These are phyloP conservation scores for Heliconius eleuchia DNA, from an alignment of 1,140 invertebrate species.

Conservation along the genomic window DNA sequence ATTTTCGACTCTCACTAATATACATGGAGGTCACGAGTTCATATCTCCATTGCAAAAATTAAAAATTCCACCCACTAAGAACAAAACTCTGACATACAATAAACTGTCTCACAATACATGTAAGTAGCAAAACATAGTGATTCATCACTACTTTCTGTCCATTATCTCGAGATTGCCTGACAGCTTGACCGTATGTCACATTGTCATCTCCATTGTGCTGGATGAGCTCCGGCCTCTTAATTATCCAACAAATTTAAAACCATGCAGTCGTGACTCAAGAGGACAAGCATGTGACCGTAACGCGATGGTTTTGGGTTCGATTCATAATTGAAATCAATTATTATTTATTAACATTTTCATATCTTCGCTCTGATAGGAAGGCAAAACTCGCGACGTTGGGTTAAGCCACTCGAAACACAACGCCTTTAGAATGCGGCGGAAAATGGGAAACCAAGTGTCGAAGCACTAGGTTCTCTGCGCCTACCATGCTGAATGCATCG, in stretches of 20 bases:
- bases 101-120: not conserved
- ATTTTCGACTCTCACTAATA: not conserved
- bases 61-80: not conserved
- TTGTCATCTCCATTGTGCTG: not conserved
- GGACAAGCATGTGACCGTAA: too few relatives aligned
- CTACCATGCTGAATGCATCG: too few relatives aligned
- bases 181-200: not conserved
- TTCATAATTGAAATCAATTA: too few relatives aligned
- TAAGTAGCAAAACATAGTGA: not conserved
- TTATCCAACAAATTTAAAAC: not conserved
- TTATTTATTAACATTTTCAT: too few relatives aligned
- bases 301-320: not conserved
- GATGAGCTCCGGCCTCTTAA: not conserved
- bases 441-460: too few relatives aligned
- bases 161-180: not conserved
- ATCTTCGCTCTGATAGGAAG: too few relatives aligned
- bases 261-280: too few relatives aligned
- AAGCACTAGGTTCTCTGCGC: too few relatives aligned
- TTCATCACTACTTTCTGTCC: not conserved
- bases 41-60: not conserved
- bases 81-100: not conserved
- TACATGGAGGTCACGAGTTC: constrained; percentile 1
- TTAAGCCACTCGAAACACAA: too few relatives aligned
- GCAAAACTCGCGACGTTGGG: too few relatives aligned
- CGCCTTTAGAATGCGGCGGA: too few relatives aligned